These are phyloP conservation scores for Acrobeloides nanus DNA, from an alignment of 2,888 invertebrate species.

Conservation along the genomic window DNA sequence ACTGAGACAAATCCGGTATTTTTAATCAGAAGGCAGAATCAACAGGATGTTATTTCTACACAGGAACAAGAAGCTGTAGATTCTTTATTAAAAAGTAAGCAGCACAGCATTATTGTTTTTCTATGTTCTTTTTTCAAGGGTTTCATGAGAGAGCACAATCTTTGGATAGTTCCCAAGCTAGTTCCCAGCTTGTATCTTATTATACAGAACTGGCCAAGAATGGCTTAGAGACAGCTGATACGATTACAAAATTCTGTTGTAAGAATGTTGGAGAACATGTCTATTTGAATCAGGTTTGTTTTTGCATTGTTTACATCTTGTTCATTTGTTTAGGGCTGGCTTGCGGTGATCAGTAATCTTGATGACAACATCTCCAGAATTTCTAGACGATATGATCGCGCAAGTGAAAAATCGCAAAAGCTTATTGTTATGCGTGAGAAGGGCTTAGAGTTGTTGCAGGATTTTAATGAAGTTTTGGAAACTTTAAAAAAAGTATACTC, in stretches of 20 bases:
- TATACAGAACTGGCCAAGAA: conserved; percentile 20
- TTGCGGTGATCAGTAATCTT: conserved; percentile 40
- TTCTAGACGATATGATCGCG: conserved; percentile 15
- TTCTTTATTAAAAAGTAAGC: conserved; percentile 17
- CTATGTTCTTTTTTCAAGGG: background rate
- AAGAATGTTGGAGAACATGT: conserved; percentile 38
- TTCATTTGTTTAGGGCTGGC: conserved; percentile 36
- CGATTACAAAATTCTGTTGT: conserved; percentile 58
- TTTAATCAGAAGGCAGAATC: conserved; percentile 17
- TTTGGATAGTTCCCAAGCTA: too few relatives aligned
- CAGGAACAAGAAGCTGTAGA: conserved; percentile 22
- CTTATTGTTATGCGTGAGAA: conserved; percentile 23
- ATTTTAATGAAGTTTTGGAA: conserved; percentile 37
- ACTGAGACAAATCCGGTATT: conserved; percentile 25
- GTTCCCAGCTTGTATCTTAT: conserved; percentile 4
- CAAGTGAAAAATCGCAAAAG: conserved; percentile 11
- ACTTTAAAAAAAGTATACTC: conserved; percentile 30
- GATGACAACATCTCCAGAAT: conserved; percentile 28
- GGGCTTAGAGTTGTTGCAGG: conserved; percentile 24
- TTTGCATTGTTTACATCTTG: background rate
- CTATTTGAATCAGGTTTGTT: conserved; percentile 30
- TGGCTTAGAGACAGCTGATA: conserved; percentile 17
- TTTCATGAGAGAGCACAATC: conserved; percentile 12
- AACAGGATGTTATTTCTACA: conserved; percentile 23
- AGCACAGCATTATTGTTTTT: background rate